Evolutionary conservation across 2,888 invertebrate species (phyloP), one percentile per base, ranked within the genome.

Genomic region (Rhodophaea formosa): DNA sequence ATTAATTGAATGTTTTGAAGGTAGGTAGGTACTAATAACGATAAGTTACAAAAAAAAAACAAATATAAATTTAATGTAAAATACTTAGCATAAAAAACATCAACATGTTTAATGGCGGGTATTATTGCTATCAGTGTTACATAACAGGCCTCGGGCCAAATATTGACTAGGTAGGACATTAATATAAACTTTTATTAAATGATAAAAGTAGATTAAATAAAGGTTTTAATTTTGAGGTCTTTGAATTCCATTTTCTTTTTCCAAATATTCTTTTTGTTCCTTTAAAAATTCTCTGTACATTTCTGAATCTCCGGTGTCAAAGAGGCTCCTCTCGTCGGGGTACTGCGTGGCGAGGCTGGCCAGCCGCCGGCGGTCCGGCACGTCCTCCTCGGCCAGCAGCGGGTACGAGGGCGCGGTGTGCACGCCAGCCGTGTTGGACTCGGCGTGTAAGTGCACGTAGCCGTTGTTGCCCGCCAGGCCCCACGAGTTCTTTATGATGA

Each of bases 401-500:
- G 86, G 83, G 75, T 79, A 82, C 55, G 82, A 80, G 14, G 88
- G 82, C 44, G 63, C 63, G 55, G 77, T 63, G 62, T 86, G 82
- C 66, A 84, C 73, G 59, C 88, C 88, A 74, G 87, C 86, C 60
- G 86, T 80, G 78, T 88, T 85, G 65, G 77, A 62, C 58, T 74
- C 62, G 49, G 76, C 86, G 62, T 81, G 80, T 66, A 87, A 61
- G 47, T 79, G 78, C 59, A 79, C 63, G 77, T 79, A 88, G 12
- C 88, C 88, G 17, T 57, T 75, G 39, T 84, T 82, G 49, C 84
- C 86, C 60, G 57, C 64, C 15, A 67, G 63, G 5, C 79, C 74
- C 84, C 86, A 88, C 56, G 86, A 84, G 78, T 89, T 88, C 80
- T 89, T 88, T 62, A 87, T 59, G 53, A 81, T 80, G 74, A 88